A percentile compares a stretch with the other conserved stretches of the same genome.
Conservation (phyloP, 2,797 vertebrate species). For the Enteromius radiatus region DNA sequence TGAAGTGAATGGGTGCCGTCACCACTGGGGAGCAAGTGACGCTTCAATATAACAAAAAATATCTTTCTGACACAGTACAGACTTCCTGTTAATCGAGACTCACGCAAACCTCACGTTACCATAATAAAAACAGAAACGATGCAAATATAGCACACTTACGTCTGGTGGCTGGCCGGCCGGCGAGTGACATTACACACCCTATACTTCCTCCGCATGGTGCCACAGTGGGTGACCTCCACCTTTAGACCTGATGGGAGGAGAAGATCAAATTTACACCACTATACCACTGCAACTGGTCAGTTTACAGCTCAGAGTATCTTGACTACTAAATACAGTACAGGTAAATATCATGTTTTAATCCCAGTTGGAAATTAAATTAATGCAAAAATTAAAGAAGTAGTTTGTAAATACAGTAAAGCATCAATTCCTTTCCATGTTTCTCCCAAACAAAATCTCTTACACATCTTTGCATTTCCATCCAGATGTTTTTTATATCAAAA, state of each 20-base stretch:
- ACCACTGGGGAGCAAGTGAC: background rate
- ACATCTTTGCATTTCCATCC: background rate
- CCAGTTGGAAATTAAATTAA: background rate
- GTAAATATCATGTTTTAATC: background rate
- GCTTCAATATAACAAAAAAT: background rate
- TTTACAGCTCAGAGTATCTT: conserved; percentile 19
- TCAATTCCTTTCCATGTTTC: background rate
- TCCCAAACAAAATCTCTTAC: background rate
- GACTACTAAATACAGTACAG: background rate
- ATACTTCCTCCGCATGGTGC: conserved; percentile 97
- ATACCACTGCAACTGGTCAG: background rate
- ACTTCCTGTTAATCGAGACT: background rate
- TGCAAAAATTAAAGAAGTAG: background rate
- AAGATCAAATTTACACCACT: conserved; percentile 26
- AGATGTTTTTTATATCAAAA: background rate
- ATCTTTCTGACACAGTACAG: background rate
- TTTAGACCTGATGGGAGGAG: conserved; percentile 86
- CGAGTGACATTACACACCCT: conserved; percentile 96
- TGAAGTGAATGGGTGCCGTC: background rate
- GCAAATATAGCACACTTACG: conserved; percentile 79
- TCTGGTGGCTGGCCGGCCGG: conserved; percentile 95
- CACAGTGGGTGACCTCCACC: conserved; percentile 98
- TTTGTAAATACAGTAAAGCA: background rate
- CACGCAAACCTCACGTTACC: background rate
- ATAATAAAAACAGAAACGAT: background rate